phyloP scores from a whole-genome alignment of 2,797 vertebrate species.

The Pangasius larnaudii region DNA sequence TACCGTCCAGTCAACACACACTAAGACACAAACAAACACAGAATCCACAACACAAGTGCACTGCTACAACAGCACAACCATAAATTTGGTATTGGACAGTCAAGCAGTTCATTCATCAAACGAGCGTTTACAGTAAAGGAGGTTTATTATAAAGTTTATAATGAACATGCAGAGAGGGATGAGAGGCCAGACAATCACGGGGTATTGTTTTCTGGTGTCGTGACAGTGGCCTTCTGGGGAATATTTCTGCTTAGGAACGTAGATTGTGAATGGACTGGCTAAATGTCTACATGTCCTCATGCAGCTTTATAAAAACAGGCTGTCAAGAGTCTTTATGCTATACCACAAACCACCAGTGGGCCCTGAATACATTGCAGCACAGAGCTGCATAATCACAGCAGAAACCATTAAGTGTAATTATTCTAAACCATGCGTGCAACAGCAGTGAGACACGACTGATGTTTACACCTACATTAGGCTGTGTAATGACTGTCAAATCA shows the following conservation, averaged over 20 bases:
- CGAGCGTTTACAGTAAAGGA: not conserved
- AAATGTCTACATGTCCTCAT: constrained; percentile 41
- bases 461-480: not conserved
- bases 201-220: constrained; percentile 46
- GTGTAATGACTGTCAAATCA: not conserved
- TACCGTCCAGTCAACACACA: constrained; percentile 40
- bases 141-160: constrained; percentile 7
- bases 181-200: constrained; percentile 4
- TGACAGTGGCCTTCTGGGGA: constrained; percentile 50
- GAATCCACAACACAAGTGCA: constrained; percentile 48
- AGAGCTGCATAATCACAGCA: not conserved
- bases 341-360: constrained; percentile 34
- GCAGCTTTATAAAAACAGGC: constrained; percentile 37
- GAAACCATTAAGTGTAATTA: not conserved
- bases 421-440: not conserved
- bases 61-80: constrained; percentile 42
- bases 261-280: constrained; percentile 46
- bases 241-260: constrained; percentile 53
- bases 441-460: not conserved
- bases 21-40: constrained; percentile 42
- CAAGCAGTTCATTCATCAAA: constrained; percentile 9
- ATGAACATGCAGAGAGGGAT: constrained; percentile 23
- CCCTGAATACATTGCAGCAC: constrained; percentile 6
- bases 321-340: constrained; percentile 25
- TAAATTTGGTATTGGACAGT: constrained; percentile 4